Conservation (phyloP, 2,888 invertebrate species). For the Raillietiella orientalis region DNA sequence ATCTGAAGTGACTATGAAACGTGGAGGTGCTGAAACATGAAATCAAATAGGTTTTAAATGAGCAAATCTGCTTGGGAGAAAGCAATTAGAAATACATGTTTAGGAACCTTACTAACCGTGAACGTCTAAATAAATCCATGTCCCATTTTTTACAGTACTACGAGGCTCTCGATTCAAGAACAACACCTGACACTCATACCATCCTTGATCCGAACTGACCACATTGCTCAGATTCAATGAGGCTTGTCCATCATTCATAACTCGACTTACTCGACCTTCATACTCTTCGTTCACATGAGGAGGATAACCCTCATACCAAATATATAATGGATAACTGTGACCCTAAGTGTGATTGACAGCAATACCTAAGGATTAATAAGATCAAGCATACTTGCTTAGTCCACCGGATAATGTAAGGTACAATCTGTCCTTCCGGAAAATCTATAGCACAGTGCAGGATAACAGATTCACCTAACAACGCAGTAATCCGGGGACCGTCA, state of each 20-base stretch:
- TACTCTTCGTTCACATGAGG: constrained; percentile 83
- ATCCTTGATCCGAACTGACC: constrained; percentile 70
- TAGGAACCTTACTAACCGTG: constrained; percentile 27
- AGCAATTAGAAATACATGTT: not conserved
- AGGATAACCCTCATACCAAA: constrained; percentile 92
- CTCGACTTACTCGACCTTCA: constrained; percentile 63
- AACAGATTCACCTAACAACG: constrained; percentile 83
- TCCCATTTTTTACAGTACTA: constrained; percentile 31
- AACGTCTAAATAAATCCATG: constrained; percentile 92
- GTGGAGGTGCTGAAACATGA: constrained; percentile 36
- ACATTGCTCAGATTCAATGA: constrained; percentile 86
- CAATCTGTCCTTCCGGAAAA: constrained; percentile 77
- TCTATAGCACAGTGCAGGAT: constrained; percentile 93
- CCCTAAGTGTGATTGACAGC: too few species aligned
- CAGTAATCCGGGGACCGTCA: constrained; percentile 93
- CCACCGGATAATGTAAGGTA: constrained; percentile 95
- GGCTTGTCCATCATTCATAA: constrained; percentile 59
- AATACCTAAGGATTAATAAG: too few species aligned
- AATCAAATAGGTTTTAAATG: too few species aligned
- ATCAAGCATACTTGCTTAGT: constrained; percentile 90
- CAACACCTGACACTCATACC: constrained; percentile 83
- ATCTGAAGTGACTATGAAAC: constrained; percentile 78
- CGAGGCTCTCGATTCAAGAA: constrained; percentile 80
- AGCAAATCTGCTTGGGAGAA: constrained; percentile 1
- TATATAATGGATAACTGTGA: constrained; percentile 93